Evolutionary conservation across 2,113 vertebrate species (phyloP).

Genomic region (Bungarus multicinctus): DNA sequence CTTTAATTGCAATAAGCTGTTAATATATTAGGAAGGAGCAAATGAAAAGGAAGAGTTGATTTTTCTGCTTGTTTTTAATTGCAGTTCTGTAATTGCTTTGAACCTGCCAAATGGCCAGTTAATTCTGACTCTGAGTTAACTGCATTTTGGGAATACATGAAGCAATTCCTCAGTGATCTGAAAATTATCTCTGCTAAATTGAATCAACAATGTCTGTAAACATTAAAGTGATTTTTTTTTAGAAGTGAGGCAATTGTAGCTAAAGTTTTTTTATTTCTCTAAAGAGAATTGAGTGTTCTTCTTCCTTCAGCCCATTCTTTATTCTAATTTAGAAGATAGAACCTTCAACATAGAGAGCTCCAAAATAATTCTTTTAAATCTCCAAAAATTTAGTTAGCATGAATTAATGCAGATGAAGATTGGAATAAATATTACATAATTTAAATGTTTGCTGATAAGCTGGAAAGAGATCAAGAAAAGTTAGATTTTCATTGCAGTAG

Average conservation of each 20-base stretch:
- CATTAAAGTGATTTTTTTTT: not conserved
- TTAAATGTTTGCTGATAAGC: not conserved
- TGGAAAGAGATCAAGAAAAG: not conserved
- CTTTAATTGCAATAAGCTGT: not conserved
- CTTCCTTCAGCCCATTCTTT: not conserved
- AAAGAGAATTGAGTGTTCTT: not conserved
- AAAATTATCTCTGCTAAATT: not conserved
- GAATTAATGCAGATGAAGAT: not conserved
- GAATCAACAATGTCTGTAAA: not conserved
- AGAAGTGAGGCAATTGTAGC: too few species aligned
- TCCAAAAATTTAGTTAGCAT: not conserved
- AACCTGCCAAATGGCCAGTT: slow-evolving; percentile 11
- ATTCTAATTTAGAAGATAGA: not conserved
- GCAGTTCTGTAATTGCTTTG: not conserved
- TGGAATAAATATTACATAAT: not conserved
- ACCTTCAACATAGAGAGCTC: not conserved
- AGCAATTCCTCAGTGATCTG: not conserved
- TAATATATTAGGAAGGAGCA: not conserved
- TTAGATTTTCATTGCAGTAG: not conserved
- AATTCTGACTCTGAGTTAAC: not conserved
- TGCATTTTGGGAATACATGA: not conserved
- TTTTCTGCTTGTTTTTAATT: not conserved
- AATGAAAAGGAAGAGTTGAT: not conserved
- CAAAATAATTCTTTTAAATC: not conserved
- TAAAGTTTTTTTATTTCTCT: not conserved